A percentile compares a stretch with the other conserved stretches of the same genome.
Conservation (phyloP, 2,888 invertebrate species). For the Carterocephalus palaemon region DNA sequence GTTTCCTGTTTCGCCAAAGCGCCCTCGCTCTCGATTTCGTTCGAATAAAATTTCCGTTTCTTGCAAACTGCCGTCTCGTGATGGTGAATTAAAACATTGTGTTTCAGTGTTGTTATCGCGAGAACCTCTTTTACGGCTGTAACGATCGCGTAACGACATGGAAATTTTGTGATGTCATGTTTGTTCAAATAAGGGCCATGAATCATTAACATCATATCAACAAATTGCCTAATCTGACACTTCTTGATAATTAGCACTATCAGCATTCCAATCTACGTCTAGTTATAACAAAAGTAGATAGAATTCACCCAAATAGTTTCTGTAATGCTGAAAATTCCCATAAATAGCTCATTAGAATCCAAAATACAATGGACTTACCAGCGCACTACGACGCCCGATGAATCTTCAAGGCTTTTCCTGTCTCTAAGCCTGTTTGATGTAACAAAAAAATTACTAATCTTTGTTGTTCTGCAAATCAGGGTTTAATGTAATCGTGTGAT, state of each 20-base stretch:
- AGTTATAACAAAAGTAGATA: too few relatives aligned
- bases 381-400: conserved; percentile 32
- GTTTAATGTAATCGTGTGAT: conserved; percentile 4
- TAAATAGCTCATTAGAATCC: not conserved
- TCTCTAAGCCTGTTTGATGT: conserved; percentile 37
- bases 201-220: conserved; percentile 27
- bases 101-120: conserved; percentile 32
- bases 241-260: too few relatives aligned
- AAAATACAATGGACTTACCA: conserved; percentile 5
- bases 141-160: conserved; percentile 24
- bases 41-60: conserved; percentile 32
- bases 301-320: too few relatives aligned
- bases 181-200: conserved; percentile 23
- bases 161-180: conserved; percentile 29
- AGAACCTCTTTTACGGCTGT: conserved; percentile 27
- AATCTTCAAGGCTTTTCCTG: conserved; percentile 50
- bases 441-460: conserved; percentile 33
- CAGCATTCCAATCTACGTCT: too few relatives aligned
- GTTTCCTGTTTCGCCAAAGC: conserved; percentile 55
- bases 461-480: conserved; percentile 20
- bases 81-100: conserved; percentile 29
- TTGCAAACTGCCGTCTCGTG: conserved; percentile 24
- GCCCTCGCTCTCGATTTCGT: conserved; percentile 53
- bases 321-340: too few relatives aligned
- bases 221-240: conserved; percentile 8